Conservation (phyloP, 2,113 vertebrate species). For the Eubucco bourcierii region DNA sequence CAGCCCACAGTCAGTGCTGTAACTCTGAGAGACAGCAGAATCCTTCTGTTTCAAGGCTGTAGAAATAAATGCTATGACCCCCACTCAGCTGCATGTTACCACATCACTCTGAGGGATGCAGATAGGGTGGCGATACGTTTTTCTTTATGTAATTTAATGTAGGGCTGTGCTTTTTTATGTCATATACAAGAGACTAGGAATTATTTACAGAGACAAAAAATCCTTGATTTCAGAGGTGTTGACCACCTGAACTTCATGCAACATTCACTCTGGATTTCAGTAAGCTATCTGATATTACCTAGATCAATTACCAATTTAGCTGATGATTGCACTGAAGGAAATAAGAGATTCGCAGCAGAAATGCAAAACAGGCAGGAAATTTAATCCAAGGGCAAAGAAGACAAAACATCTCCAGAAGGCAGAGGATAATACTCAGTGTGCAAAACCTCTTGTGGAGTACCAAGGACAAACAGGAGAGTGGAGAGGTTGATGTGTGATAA, state of each 20-base stretch:
- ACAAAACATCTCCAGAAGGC: background rate
- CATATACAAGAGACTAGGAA: background rate
- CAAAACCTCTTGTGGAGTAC: background rate
- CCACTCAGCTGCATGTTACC: background rate
- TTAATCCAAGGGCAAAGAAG: background rate
- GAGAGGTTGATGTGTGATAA: background rate
- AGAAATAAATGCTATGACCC: background rate
- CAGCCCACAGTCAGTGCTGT: background rate
- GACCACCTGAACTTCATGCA: background rate
- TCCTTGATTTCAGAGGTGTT: background rate
- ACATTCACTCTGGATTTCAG: background rate
- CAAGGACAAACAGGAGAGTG: accelerated
- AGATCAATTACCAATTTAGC: background rate
- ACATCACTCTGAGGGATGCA: background rate
- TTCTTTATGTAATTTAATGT: background rate
- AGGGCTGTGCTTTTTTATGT: background rate
- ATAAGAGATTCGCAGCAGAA: background rate
- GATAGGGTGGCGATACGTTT: background rate
- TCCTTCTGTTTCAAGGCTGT: background rate
- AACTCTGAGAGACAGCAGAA: background rate
- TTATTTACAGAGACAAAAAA: background rate
- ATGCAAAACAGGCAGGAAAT: background rate
- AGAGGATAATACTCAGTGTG: background rate
- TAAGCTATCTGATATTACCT: background rate
- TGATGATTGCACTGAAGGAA: background rate